A percentile compares a stretch with the other conserved stretches of the same genome.
phyloP scores from a whole-genome alignment of 2,113 vertebrate species.

The Oryzias woworae region DNA sequence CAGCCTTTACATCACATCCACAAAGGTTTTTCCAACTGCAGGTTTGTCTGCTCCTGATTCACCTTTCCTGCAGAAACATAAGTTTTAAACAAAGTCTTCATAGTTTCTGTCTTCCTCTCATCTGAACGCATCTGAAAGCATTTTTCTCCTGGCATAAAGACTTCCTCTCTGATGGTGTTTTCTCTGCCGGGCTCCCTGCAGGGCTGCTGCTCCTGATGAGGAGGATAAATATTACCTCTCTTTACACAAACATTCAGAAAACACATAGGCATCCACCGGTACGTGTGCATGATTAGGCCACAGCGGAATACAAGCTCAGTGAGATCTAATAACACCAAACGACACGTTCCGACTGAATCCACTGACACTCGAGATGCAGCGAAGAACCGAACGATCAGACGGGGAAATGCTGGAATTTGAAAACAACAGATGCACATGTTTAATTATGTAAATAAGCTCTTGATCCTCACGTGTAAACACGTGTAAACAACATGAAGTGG shows the following conservation, averaged over 20 bases:
- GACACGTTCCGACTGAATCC: constrained; percentile 11
- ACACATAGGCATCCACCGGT: constrained; percentile 3
- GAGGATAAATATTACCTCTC: constrained; percentile 36
- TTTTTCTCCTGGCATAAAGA: constrained; percentile 47
- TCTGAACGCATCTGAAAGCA: neutral
- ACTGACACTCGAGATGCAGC: constrained; percentile 9
- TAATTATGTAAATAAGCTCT: constrained; percentile 53
- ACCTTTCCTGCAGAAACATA: too few species aligned
- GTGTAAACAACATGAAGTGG: constrained; percentile 13
- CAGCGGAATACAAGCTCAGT: neutral
- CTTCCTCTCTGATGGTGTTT: constrained; percentile 39
- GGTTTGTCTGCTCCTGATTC: too few species aligned
- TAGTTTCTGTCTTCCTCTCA: too few species aligned
- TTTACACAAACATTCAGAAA: constrained; percentile 23
- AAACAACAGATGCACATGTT: constrained; percentile 43
- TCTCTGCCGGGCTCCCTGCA: constrained; percentile 23
- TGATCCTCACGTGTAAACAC: constrained; percentile 24
- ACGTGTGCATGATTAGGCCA: neutral
- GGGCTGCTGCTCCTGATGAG: constrained; percentile 23
- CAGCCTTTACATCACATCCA: too few species aligned
- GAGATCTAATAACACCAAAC: neutral
- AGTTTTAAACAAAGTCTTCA: too few species aligned
- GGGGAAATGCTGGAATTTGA: constrained; percentile 16
- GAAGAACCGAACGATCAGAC: constrained; percentile 11
- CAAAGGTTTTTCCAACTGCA: too few species aligned